phyloP scores from a whole-genome alignment of 53 echinoderm and acorn worm genomes.

The Mesocentrotus franciscanus region DNA sequence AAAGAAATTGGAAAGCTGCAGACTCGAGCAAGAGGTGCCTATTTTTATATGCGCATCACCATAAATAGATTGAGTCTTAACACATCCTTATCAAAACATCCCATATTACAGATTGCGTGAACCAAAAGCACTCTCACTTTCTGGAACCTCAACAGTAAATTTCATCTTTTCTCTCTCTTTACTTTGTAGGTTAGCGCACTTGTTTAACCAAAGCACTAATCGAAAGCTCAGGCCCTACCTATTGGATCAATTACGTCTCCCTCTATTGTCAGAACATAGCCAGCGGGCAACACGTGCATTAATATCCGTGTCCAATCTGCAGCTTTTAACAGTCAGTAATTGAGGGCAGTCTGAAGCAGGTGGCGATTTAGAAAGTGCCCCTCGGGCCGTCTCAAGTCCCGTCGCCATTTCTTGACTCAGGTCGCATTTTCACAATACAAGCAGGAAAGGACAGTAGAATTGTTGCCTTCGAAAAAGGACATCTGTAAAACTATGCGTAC shows the following conservation, averaged over 20 bases:
- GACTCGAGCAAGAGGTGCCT: no score
- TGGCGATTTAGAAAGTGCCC: slow-evolving; percentile 1
- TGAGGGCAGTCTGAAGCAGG: slow-evolving; percentile 23
- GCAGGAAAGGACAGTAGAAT: neutral
- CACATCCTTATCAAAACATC: no score
- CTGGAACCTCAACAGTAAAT: neutral
- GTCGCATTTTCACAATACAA: neutral
- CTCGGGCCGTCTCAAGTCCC: neutral
- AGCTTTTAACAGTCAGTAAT: slow-evolving; percentile 21
- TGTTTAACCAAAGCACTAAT: neutral
- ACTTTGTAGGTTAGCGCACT: neutral
- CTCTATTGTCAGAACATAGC: slow-evolving; percentile 20
- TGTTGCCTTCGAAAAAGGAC: neutral
- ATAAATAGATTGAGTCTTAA: no score
- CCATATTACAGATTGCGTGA: no score
- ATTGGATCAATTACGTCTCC: neutral
- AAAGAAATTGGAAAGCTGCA: no score
- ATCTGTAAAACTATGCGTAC: neutral
- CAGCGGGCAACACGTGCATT: slow-evolving; percentile 1
- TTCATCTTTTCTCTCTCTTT: neutral
- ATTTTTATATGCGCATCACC: no score
- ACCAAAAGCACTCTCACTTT: no score
- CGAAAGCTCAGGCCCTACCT: neutral
- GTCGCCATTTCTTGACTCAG: neutral
- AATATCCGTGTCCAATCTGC: slow-evolving; percentile 12